Evolutionary conservation across 2,113 vertebrate genomes (phyloP).

Genomic region (Acanthisitta chloris): DNA sequence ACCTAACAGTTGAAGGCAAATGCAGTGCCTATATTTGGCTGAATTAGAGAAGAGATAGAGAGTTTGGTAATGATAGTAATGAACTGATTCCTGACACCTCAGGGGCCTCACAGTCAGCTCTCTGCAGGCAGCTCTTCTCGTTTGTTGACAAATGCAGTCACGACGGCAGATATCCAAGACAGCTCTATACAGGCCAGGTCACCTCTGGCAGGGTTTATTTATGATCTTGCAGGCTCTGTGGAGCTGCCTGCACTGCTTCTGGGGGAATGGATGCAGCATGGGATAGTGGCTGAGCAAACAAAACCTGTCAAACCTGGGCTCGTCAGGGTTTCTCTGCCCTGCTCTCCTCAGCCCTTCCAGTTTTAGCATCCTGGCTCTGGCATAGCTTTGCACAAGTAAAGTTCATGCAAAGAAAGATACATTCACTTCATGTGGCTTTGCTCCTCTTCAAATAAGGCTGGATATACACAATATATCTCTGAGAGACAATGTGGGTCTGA

Average conservation of each 20-base stretch:
- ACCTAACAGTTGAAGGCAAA: neutral
- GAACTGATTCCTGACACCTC: neutral
- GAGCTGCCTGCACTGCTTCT: neutral
- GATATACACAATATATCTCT: neutral
- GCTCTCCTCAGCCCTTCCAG: neutral
- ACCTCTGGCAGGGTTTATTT: neutral
- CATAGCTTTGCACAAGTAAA: neutral
- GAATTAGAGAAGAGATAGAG: neutral
- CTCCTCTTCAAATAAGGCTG: neutral
- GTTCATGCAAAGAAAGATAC: neutral
- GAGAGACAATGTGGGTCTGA: neutral
- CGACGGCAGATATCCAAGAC: neutral
- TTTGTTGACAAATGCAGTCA: slow-evolving; percentile 26
- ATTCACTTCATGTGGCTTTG: neutral
- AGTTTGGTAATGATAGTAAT: neutral
- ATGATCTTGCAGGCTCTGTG: neutral
- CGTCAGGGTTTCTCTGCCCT: neutral
- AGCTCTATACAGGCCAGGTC: neutral
- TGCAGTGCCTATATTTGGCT: neutral
- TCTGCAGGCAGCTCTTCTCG: neutral
- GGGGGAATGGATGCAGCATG: neutral
- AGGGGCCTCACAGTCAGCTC: neutral
- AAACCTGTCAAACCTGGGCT: neutral
- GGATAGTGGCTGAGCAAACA: neutral
- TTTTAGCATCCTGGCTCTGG: neutral